Conservation (phyloP, 37 sponge, comb jelly and placozoan species). For the Beroe forskalii region DNA sequence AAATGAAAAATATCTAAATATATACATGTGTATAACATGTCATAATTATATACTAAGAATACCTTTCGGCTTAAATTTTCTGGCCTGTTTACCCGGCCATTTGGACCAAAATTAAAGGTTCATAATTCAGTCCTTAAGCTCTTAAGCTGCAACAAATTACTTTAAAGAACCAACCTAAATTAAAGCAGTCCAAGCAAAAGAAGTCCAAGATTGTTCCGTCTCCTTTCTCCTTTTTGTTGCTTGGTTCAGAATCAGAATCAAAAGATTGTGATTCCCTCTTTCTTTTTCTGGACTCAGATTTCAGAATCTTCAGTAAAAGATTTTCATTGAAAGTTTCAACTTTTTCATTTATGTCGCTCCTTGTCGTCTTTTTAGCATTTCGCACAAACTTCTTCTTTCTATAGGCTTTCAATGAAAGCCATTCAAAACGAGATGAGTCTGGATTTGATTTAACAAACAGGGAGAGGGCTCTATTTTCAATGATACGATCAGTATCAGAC, state of each 20-base stretch:
- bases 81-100: too few relatives aligned
- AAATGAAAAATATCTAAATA: too few relatives aligned
- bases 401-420: background rate
- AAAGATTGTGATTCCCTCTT: slow-evolving; percentile 46
- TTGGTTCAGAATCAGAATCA: slow-evolving; percentile 14
- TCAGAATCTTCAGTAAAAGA: background rate
- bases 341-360: background rate
- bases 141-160: too few relatives aligned
- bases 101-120: too few relatives aligned
- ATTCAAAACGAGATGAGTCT: background rate
- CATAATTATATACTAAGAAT: too few relatives aligned
- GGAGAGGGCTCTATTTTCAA: background rate
- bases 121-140: too few relatives aligned
- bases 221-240: slow-evolving; percentile 22
- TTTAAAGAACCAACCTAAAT: slow-evolving; percentile 19
- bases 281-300: slow-evolving; percentile 29
- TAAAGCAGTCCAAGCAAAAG: slow-evolving; percentile 55
- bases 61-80: too few relatives aligned
- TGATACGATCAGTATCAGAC: background rate
- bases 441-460: background rate
- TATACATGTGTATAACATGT: too few relatives aligned
- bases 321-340: slow-evolving; percentile 9
- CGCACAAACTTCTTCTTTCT: background rate
- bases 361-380: slow-evolving; percentile 11
- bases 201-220: slow-evolving; percentile 44